Evolutionary conservation across 2,888 invertebrate species (phyloP), one percentile per base, ranked within the genome.

Genomic region (Drosophila fulvimacula): DNA sequence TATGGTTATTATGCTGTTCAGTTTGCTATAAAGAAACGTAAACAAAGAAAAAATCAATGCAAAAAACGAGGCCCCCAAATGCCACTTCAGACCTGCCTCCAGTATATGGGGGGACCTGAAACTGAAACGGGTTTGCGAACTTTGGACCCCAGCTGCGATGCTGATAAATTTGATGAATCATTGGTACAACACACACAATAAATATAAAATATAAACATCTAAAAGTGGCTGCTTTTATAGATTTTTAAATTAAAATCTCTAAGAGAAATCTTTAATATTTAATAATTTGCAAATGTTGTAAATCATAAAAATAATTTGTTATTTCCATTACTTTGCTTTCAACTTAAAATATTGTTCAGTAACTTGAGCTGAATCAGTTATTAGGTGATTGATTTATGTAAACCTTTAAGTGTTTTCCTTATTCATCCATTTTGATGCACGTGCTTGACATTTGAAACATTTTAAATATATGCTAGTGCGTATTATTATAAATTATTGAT

Each of bases 401-500:
- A 44, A 5, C 24, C 9, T 9, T 15, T 3, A 10, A 5, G 1
- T 11, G 24, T 11, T 42, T 13, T 34, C 2, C 27, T 6, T 48
- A 6, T 38, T 38, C 36, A 17, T 27, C 19, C 6, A 7, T 1
- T 34, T 52, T 7, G n/a, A 24, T 34, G 15, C 49, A 19, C 32
- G 32, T 19, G 13, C 17, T 17, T 49, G 10, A 46, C 53, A 17
- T 21, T 39, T 68, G 49, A 27, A 39, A 41, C 6, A 13, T 15
- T 21, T 69, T 42, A 42, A 39, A 34, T 32, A 32, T 27, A 39
- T 60, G 13, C 32, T 13, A 41, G 39, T 17, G 52, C 32, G 39
- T 24, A 52, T 32, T 32, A 30, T 24, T 11, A 39, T 65, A 60
- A 70, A 73, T 73, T 75, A 75, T 78, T 86, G 77, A 76, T 84